Conservation (phyloP, 2,888 invertebrate species). For the Oscheius sp. region DNA sequence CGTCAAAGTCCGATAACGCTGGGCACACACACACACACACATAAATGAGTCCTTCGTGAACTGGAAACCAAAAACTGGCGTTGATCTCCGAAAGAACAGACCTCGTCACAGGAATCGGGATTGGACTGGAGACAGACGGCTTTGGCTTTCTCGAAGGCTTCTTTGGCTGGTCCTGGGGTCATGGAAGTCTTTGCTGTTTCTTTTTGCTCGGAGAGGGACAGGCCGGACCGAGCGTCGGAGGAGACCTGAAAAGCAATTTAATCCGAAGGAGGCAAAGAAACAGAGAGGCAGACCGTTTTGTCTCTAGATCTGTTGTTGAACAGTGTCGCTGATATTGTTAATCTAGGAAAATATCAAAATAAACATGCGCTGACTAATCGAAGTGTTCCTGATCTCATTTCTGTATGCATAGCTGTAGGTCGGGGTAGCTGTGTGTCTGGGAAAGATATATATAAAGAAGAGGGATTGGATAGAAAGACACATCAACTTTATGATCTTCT, state of each 20-base stretch:
- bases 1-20: neutral
- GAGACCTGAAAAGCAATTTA: constrained; percentile 16
- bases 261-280: too few relatives aligned
- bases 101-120: constrained; percentile 46
- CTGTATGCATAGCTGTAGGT: too few relatives aligned
- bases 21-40: neutral
- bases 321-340: too few relatives aligned
- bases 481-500: too few relatives aligned
- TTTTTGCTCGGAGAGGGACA: constrained; percentile 12
- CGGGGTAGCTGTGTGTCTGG: too few relatives aligned
- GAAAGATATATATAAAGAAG: too few relatives aligned
- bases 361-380: too few relatives aligned
- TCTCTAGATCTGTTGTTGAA: too few relatives aligned
- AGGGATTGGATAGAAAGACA: too few relatives aligned
- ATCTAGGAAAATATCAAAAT: too few relatives aligned
- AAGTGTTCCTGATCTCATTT: too few relatives aligned
- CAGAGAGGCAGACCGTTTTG: too few relatives aligned
- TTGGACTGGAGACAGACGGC: constrained; percentile 48
- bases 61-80: neutral
- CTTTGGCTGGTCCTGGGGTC: constrained; percentile 24
- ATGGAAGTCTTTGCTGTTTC: neutral
- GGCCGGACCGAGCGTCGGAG: constrained; percentile 8
- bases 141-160: constrained; percentile 44
- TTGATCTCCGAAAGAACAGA: constrained; percentile 5
- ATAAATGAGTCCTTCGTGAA: neutral